Evolutionary conservation across 1,140 invertebrate species (phyloP).

Genomic region (Amyelois transitella): DNA sequence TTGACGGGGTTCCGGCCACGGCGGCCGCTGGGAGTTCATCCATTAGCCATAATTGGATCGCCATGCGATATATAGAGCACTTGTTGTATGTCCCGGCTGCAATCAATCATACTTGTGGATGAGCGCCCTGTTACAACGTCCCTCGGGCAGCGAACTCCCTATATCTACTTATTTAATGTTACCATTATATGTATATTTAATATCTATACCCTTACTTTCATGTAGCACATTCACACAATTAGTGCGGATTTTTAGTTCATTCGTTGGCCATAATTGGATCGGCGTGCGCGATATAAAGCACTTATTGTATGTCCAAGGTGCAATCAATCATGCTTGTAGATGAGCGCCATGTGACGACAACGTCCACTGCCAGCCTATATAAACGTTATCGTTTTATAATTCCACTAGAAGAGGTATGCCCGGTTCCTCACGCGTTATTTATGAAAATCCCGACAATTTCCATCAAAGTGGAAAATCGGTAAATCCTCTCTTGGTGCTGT

Average conservation of each 20-base stretch:
- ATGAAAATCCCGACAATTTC: no score
- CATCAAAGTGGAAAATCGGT: no score
- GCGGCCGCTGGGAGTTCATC: conserved; percentile 33
- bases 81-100: conserved; percentile 17
- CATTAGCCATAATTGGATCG: conserved; percentile 58
- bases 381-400: no score
- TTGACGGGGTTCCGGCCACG: not conserved
- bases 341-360: not conserved
- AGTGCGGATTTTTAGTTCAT: no score
- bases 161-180: not conserved
- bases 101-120: conserved; percentile 33
- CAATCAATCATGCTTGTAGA: conserved; percentile 32
- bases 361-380: no score
- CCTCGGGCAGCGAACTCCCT: not conserved
- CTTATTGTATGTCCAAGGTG: conserved; percentile 14
- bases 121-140: not conserved
- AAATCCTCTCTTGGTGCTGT: no score
- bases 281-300: conserved; percentile 18
- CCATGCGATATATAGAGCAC: conserved; percentile 18
- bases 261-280: conserved; percentile 58
- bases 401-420: no score
- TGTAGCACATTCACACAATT: no score
- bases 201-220: no score
- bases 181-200: not conserved
- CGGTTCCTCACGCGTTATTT: no score